phyloP scores from a whole-genome alignment of 2,113 vertebrate species.

The Pseudois nayaur region DNA sequence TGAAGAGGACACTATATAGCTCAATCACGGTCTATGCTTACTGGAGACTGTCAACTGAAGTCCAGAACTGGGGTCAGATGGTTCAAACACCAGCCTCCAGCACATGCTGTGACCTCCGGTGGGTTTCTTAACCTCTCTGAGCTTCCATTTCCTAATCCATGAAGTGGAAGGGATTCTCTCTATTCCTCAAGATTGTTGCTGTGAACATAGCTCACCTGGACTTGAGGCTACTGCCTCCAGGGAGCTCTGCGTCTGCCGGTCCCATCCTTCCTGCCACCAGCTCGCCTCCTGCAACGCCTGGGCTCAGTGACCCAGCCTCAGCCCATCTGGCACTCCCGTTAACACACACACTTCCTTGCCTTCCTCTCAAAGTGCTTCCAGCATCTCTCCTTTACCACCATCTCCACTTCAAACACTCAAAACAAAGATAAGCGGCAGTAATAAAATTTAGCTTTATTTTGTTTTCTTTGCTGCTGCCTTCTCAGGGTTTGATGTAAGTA shows the following conservation, averaged over 20 bases:
- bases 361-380: not conserved
- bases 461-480: not conserved
- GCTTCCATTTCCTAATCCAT: not conserved
- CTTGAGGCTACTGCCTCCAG: not conserved
- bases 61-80: not conserved
- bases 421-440: not conserved
- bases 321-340: not conserved
- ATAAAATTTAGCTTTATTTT: not conserved
- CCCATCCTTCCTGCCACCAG: not conserved
- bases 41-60: not conserved
- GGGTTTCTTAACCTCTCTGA: not conserved
- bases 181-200: not conserved
- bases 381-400: constrained; percentile 39
- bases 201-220: not conserved
- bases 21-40: not conserved
- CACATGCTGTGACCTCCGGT: not conserved
- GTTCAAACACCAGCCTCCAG: not conserved
- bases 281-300: not conserved
- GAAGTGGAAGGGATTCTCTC: not conserved
- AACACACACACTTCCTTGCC: fast-evolving
- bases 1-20: not conserved
- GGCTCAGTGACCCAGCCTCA: not conserved
- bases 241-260: not conserved
- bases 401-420: constrained; percentile 31
- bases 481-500: not conserved